Evolutionary conservation across 2,113 vertebrate genomes (phyloP).

Genomic region (Phrynosoma platyrhinos): DNA sequence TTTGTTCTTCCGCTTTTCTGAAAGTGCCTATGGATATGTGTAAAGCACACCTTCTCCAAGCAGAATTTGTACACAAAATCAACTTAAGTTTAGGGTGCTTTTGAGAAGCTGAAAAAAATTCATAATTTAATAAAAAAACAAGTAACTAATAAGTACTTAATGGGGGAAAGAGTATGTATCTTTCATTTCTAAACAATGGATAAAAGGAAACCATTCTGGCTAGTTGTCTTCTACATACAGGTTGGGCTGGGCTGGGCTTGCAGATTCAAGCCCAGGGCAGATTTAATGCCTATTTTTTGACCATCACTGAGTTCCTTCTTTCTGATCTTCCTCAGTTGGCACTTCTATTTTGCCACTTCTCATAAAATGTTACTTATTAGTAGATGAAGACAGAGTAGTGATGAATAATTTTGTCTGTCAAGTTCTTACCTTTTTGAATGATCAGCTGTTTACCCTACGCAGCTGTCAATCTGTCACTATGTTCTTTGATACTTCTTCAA

Average conservation of each 20-base stretch:
- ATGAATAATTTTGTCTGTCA: neutral
- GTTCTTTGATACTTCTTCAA: slow-evolving; percentile 15
- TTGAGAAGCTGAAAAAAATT: no score
- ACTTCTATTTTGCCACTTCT: neutral
- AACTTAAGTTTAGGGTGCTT: no score
- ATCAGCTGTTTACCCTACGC: neutral
- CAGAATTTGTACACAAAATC: no score
- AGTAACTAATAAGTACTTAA: no score
- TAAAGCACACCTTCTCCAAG: no score
- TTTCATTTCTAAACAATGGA: no score
- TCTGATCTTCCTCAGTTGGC: neutral
- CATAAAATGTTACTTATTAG: neutral
- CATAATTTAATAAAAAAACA: no score
- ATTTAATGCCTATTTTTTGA: neutral
- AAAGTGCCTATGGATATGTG: no score
- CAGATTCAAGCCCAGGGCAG: neutral
- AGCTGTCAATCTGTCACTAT: slow-evolving; percentile 29
- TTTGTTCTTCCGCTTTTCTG: no score
- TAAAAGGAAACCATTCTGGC: no score
- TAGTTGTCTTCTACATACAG: neutral
- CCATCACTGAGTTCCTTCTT: neutral
- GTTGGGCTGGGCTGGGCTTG: neutral
- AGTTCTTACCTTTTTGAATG: neutral
- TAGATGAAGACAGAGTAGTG: neutral
- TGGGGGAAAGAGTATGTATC: no score